These are phyloP conservation scores for Brachionichthys hirsutus DNA, from an alignment of 2,113 vertebrate genomes.

Conservation along the genomic window DNA sequence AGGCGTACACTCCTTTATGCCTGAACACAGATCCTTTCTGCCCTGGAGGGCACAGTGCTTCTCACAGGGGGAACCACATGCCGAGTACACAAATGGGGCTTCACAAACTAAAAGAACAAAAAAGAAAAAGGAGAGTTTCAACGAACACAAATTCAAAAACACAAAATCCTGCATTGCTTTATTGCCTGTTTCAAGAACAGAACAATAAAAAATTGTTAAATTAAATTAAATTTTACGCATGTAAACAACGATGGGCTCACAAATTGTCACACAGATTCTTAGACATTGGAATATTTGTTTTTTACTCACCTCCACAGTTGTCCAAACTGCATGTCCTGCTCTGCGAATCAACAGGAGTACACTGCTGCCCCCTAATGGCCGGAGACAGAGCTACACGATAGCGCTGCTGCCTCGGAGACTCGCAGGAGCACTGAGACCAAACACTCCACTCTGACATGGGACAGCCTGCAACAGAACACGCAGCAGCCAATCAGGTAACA, in stretches of 20 bases:
- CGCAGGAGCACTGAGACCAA: slow-evolving; percentile 81
- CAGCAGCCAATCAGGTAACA: no score
- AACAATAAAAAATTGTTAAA: no score
- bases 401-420: slow-evolving; percentile 76
- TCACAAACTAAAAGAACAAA: slow-evolving; percentile 62
- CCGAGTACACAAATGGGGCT: slow-evolving; percentile 78
- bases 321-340: slow-evolving; percentile 69
- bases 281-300: background rate
- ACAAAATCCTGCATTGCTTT: background rate
- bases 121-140: background rate
- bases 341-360: slow-evolving; percentile 75
- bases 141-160: background rate
- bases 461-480: slow-evolving; percentile 60
- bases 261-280: background rate
- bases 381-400: slow-evolving; percentile 74
- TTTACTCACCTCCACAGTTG: slow-evolving; percentile 73
- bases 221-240: background rate
- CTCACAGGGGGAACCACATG: slow-evolving; percentile 81
- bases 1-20: slow-evolving; percentile 73
- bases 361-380: slow-evolving; percentile 71
- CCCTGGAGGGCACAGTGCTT: slow-evolving; percentile 78
- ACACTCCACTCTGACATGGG: slow-evolving; percentile 80
- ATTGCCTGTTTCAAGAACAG: background rate
- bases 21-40: slow-evolving; percentile 65
- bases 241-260: slow-evolving; percentile 4